phyloP scores from a whole-genome alignment of 1,140 invertebrate species.

The Liolophura sinensis region DNA sequence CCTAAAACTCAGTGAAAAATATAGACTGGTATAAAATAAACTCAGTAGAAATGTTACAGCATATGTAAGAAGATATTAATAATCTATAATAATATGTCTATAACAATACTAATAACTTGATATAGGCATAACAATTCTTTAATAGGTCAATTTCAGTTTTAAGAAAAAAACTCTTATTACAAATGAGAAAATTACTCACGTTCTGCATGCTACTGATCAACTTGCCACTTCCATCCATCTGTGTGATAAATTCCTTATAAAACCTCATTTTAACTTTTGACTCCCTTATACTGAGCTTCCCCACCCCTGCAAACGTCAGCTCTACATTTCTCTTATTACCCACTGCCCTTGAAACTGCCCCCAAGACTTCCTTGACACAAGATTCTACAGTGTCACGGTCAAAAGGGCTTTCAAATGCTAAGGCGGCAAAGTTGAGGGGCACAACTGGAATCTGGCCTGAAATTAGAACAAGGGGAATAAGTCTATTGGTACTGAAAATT shows the following conservation, averaged over 20 bases:
- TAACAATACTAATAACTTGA: too few species aligned
- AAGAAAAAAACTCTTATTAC: too few species aligned
- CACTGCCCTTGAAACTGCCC: conserved; percentile 43
- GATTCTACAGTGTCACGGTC: conserved; percentile 55
- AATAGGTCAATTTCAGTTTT: too few species aligned
- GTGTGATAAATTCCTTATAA: conserved; percentile 58
- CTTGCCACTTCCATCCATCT: conserved; percentile 54
- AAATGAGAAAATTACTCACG: conserved; percentile 35
- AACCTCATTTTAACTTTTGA: conserved; percentile 58
- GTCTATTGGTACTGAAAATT: too few species aligned
- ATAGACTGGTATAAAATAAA: too few species aligned
- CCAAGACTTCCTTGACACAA: conserved; percentile 55
- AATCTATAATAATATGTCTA: too few species aligned
- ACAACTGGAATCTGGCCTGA: conserved; percentile 53
- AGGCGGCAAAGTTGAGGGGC: conserved; percentile 52
- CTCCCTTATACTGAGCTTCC: conserved; percentile 51
- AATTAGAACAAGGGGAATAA: conserved; percentile 10
- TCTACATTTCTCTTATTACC: conserved; percentile 51
- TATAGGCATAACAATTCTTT: too few species aligned
- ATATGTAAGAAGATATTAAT: too few species aligned
- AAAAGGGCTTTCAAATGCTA: conserved; percentile 55
- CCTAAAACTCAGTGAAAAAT: too few species aligned
- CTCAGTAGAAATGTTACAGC: too few species aligned
- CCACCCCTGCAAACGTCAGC: conserved; percentile 53
- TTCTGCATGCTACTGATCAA: conserved; percentile 52